phyloP scores from a whole-genome alignment of 1,140 invertebrate species.

The Homalodisca vitripennis region DNA sequence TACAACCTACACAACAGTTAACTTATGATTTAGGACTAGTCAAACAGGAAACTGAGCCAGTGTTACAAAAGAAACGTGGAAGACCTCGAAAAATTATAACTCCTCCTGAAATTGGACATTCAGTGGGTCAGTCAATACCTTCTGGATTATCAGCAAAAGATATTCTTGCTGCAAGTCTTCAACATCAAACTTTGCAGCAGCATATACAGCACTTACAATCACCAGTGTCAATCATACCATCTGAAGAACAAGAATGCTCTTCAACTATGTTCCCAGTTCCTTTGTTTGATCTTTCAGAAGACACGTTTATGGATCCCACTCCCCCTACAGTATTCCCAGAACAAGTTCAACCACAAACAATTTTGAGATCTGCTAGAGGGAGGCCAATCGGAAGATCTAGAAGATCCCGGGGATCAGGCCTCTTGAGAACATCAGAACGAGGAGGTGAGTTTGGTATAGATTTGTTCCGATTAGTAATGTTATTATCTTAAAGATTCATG shows the following conservation, averaged over 20 bases:
- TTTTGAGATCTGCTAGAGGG: slow-evolving; percentile 34
- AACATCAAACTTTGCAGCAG: slow-evolving; percentile 31
- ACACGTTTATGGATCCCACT: slow-evolving; percentile 15
- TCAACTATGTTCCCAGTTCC: slow-evolving; percentile 20
- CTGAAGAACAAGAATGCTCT: not conserved
- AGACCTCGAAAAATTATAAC: slow-evolving; percentile 31
- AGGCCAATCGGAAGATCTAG: slow-evolving; percentile 34
- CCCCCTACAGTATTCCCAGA: slow-evolving; percentile 25
- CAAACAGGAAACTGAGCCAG: slow-evolving; percentile 27
- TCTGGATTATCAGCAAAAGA: slow-evolving; percentile 5
- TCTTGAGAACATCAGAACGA: slow-evolving; percentile 12
- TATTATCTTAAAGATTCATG: too few relatives aligned
- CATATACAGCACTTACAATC: slow-evolving; percentile 24
- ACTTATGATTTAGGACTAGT: slow-evolving; percentile 24
- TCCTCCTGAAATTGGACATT: not conserved
- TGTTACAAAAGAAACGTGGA: slow-evolving; percentile 30
- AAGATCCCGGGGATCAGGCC: slow-evolving; percentile 35
- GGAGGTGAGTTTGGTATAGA: slow-evolving; percentile 27
- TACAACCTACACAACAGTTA: not conserved
- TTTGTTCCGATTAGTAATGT: too few relatives aligned
- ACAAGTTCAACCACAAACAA: slow-evolving; percentile 24
- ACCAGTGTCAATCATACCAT: not conserved
- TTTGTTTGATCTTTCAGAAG: slow-evolving; percentile 29
- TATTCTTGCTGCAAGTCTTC: slow-evolving; percentile 17
- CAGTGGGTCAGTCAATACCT: not conserved